These are phyloP conservation scores for Heterocephalus glaber DNA, from an alignment of 2,113 vertebrate genomes.

Conservation along the genomic window DNA sequence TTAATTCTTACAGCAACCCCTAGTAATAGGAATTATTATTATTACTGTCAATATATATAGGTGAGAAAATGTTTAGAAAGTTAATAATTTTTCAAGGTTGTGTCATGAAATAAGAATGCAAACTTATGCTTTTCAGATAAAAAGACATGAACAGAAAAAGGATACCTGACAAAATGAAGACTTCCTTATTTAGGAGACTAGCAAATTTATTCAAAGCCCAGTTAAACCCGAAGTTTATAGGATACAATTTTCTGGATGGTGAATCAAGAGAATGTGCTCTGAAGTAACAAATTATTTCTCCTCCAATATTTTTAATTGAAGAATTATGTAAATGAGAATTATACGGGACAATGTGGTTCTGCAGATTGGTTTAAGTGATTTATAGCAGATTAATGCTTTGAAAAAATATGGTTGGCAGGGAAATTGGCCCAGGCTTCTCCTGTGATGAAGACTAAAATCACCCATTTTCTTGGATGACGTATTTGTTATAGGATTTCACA, in stretches of 20 bases:
- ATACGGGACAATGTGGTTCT: slow-evolving; percentile 64
- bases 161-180: background rate
- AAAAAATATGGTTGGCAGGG: slow-evolving; percentile 72
- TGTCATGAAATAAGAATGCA: background rate
- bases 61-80: background rate
- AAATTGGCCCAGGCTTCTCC: slow-evolving; percentile 64
- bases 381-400: slow-evolving; percentile 67
- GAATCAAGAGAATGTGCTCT: slow-evolving; percentile 66
- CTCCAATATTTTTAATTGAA: slow-evolving; percentile 77
- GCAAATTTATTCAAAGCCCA: slow-evolving; percentile 46
- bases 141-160: background rate
- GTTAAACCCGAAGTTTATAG: slow-evolving; percentile 45
- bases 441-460: slow-evolving; percentile 29
- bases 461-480: slow-evolving; percentile 55
- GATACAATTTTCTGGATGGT: slow-evolving; percentile 69
- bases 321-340: slow-evolving; percentile 80
- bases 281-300: slow-evolving; percentile 69
- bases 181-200: background rate
- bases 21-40: background rate
- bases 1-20: background rate
- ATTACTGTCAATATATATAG: background rate
- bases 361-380: slow-evolving; percentile 72
- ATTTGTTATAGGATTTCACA: slow-evolving; percentile 44
- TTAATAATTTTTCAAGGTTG: background rate
- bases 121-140: background rate